Percentiles rank a stretch among this genome's conserved stretches.
Evolutionary conservation across 92 coral and sea anemone genomes (phyloP).

Genomic region (Porites cylindrica): DNA sequence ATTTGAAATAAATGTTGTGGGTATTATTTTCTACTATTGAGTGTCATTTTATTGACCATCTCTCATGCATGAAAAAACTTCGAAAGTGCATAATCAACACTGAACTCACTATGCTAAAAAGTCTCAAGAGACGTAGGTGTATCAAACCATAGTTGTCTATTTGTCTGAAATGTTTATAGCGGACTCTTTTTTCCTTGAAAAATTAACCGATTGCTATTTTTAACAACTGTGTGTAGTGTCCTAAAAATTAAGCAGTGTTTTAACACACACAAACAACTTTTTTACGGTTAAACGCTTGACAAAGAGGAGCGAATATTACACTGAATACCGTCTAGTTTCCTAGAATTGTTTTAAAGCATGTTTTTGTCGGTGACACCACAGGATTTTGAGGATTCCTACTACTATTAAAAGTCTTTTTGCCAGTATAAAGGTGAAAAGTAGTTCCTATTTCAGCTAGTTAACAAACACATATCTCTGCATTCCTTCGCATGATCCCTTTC

Average conservation of each 20-base stretch:
- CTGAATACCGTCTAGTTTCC: neutral
- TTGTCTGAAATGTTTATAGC: neutral
- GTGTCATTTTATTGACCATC: neutral
- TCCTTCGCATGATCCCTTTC: constrained; percentile 6
- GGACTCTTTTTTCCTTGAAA: neutral
- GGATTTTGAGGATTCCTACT: too few relatives aligned
- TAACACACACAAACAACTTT: neutral
- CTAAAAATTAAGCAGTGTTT: neutral
- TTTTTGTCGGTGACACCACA: too few relatives aligned
- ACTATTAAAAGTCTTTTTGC: too few relatives aligned
- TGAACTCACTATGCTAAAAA: neutral
- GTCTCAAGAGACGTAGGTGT: neutral
- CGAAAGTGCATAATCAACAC: neutral
- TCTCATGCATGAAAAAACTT: neutral
- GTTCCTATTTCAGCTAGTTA: too few relatives aligned
- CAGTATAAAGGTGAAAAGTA: too few relatives aligned
- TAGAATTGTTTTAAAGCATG: neutral
- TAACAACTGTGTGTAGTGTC: neutral
- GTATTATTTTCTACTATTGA: too few relatives aligned
- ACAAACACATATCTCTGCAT: neutral
- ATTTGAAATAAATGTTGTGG: too few relatives aligned
- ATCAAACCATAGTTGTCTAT: neutral
- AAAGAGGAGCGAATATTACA: neutral
- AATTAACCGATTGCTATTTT: neutral
- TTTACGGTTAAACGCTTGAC: neutral